phyloP scores from a whole-genome alignment of 2,888 invertebrate species.

The Cephus spinipes region DNA sequence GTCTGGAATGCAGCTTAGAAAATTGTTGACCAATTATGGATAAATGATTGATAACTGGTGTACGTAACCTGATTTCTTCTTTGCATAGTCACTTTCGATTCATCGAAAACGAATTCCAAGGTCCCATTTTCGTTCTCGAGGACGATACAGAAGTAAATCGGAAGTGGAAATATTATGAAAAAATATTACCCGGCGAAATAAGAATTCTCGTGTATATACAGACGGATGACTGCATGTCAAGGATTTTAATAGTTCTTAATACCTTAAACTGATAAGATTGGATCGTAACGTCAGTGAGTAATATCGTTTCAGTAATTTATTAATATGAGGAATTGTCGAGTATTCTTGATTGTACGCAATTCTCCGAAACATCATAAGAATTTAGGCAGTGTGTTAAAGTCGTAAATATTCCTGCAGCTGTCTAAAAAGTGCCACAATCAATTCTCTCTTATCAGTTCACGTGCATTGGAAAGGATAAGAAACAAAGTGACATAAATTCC shows the following conservation, averaged over 20 bases:
- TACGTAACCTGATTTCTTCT: background rate
- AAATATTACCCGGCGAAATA: background rate
- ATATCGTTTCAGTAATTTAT: background rate
- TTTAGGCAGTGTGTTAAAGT: background rate
- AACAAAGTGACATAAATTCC: background rate
- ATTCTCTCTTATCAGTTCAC: background rate
- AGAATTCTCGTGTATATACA: background rate
- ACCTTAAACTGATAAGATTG: background rate
- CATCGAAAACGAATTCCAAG: background rate
- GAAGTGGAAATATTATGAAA: background rate
- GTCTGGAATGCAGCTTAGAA: background rate
- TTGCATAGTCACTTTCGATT: background rate
- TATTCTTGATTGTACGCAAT: background rate
- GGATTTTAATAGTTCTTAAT: background rate
- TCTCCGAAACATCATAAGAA: background rate
- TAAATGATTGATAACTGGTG: background rate
- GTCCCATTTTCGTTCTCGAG: background rate
- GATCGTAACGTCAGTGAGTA: background rate
- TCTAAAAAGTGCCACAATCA: background rate
- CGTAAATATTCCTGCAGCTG: background rate
- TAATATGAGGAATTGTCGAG: background rate
- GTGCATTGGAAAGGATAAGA: background rate
- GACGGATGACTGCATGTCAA: background rate
- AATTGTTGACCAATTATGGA: background rate
- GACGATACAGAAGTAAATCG: background rate